Evolutionary conservation across 2,797 vertebrate genomes (phyloP), one percentile per base, ranked within the genome.

Genomic region (Periophthalmus magnuspinnatus): DNA sequence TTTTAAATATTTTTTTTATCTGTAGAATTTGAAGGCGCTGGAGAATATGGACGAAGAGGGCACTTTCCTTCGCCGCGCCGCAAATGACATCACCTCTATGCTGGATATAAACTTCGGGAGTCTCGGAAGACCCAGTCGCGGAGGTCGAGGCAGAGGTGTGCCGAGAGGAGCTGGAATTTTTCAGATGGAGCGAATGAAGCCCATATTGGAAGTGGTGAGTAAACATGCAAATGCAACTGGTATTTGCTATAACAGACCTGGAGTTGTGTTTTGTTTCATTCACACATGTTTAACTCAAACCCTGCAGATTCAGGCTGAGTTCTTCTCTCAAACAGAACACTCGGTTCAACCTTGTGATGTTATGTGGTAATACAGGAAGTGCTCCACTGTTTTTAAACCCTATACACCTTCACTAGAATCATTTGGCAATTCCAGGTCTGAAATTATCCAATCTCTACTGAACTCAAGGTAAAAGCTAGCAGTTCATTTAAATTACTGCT

Each of bases 31-130:
- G 11, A 90, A 78, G 19, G 22, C 10, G 54, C 74, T 94, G 0
- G 94, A 94, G 41, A 95, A 95, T 77, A 90, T 94, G 67, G 95
- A 95, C 0, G 94, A 95, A 1, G 95, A 97, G 24, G 91, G 82
- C 11, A 65, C 79, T 68, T 94, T 96, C 85, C 93, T 96, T 78
- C 96, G 97, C 48, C 95, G 95, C 69, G 95, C 98, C 0, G 93
- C 95, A 45, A 99, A 99, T 54, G 98, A 99, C 86, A 99, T 99
- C 89, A 99, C 98, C 1, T 95, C 95, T 82, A 95, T 96, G 70
- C 83, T 99, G 92, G 96, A 97, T 88, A 98, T 99, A 78, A 98
- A 99, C 85, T 99, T 99, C 13, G 97, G 96, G 74, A 97, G 95
- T 85, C 93, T 98, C 3, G 94, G 93, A 41, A 96, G 96, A 55